These are phyloP conservation scores for Hymenopus coronatus DNA, from an alignment of 2,888 invertebrate species.

Conservation along the genomic window DNA sequence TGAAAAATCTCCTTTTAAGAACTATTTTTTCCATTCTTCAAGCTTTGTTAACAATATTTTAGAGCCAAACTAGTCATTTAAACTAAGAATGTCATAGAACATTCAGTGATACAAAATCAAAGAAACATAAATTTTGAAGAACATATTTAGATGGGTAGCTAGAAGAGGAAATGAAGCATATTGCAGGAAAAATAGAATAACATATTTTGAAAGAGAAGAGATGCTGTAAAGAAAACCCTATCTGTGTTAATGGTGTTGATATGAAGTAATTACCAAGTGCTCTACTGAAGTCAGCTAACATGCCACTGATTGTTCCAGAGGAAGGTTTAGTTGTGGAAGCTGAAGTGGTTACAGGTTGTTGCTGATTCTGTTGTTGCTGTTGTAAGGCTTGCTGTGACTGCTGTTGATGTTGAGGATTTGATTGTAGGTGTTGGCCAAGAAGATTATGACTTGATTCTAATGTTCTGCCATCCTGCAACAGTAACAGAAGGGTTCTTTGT, in stretches of 20 bases:
- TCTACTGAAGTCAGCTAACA: slow-evolving; percentile 50
- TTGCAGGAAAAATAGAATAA: not conserved
- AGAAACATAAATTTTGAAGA: not conserved
- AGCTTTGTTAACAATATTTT: too few relatives aligned
- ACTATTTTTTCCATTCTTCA: too few relatives aligned
- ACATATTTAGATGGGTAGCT: not conserved
- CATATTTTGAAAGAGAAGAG: not conserved
- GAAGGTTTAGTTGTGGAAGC: slow-evolving; percentile 32
- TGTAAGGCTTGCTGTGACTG: slow-evolving; percentile 47
- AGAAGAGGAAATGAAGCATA: not conserved
- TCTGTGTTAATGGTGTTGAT: not conserved
- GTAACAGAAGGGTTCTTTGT: not conserved
- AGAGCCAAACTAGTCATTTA: too few relatives aligned
- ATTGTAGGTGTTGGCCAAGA: not conserved
- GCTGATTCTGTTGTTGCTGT: slow-evolving; percentile 42
- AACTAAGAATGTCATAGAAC: too few relatives aligned
- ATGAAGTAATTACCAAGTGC: slow-evolving; percentile 44
- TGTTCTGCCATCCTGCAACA: slow-evolving; percentile 30
- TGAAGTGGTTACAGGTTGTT: slow-evolving; percentile 45
- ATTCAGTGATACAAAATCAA: not conserved
- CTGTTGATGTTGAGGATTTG: slow-evolving; percentile 35
- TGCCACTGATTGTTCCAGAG: slow-evolving; percentile 46
- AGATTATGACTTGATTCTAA: slow-evolving; percentile 54
- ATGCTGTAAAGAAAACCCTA: not conserved
- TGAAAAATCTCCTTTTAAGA: too few relatives aligned